A percentile compares a stretch with the other conserved stretches of the same genome.
These are phyloP conservation scores for Eucriotettix oculatus DNA, from an alignment of 2,888 invertebrate species.

Conservation along the genomic window DNA sequence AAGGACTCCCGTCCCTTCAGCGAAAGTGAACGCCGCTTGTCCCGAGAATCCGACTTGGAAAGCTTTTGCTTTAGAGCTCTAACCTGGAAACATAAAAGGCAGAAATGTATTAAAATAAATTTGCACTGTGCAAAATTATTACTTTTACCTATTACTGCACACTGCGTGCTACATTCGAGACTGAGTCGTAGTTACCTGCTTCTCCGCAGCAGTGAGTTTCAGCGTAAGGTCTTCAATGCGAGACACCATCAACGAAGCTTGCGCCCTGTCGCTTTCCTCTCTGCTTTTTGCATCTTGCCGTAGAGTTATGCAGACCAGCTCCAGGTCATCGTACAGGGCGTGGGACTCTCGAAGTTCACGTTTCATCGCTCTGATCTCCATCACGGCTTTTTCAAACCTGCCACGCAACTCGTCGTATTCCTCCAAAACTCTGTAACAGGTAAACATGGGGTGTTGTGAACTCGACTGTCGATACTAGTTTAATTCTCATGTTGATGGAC, in stretches of 20 bases:
- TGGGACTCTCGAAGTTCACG: constrained; percentile 64
- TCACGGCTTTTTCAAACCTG: constrained; percentile 65
- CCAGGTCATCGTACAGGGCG: constrained; percentile 61
- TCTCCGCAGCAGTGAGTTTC: constrained; percentile 65
- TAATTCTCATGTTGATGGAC: too few species aligned
- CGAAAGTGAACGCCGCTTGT: constrained; percentile 64
- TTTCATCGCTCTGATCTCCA: constrained; percentile 70
- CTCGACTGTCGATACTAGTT: too few species aligned
- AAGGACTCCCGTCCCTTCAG: constrained; percentile 69
- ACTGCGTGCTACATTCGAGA: not conserved
- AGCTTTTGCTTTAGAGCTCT: constrained; percentile 63
- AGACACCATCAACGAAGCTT: constrained; percentile 64
- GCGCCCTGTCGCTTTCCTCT: constrained; percentile 39
- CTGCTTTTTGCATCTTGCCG: constrained; percentile 51
- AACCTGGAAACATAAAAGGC: constrained; percentile 17
- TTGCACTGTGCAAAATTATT: not conserved
- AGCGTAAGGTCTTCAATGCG: constrained; percentile 69
- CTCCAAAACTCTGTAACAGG: constrained; percentile 43
- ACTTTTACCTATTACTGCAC: not conserved
- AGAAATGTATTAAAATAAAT: not conserved
- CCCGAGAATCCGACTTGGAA: constrained; percentile 56
- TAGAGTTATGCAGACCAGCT: constrained; percentile 58
- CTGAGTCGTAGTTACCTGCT: constrained; percentile 37
- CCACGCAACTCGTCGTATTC: constrained; percentile 61
- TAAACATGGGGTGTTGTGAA: not conserved